Base-by-base conservation (phyloP, 2,797 vertebrate genomes). In the Nannoperca obscura region DNA sequence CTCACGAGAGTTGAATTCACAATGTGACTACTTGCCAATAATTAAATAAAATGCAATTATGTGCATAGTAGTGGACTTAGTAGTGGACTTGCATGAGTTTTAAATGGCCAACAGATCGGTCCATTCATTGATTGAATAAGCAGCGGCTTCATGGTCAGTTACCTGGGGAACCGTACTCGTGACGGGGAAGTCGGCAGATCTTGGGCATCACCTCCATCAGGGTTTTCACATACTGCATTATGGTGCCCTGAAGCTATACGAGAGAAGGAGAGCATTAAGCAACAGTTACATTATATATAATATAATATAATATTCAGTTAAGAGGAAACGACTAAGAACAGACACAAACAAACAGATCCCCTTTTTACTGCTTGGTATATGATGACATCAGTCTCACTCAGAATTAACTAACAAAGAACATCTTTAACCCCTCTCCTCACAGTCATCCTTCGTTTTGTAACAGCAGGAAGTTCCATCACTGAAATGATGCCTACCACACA, bases 181-280 rank as follows among this genome's bases (percentile, higher is more conserved):
- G 98, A 9, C 98, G 97, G 15, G 98, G 98, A 68, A 99, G 92
- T 69, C 98, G 95, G 83, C 98, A 99, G 76, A 99, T 99, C 93
- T 99, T 99, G 65, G 98, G 98, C 98, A 99, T 99, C 76, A 99
- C 98, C 88, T 99, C 98, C 78, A 99, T 99, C 85, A 99, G 94
- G 5, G 98, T 99, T 89, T 98, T 99, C 91, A 99, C 98, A 0
- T 99, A 99, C 94, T 99, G 98, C 85, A 99, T 96, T 69, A 99
- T 98, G 81, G 98, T 99, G 30, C 98, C 98, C 86, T 99, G 98
- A 46, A 99, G 95, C 98, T 99, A 81, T 2, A 47, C 4, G 46
- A 10, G 6, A 47, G 63, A 54, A 62, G 11, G 13, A 78, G 1
- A 54, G 19, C n/a, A 22, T 15, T 40, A 24, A 49, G 14, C 9